Evolutionary conservation across 2,888 invertebrate species (phyloP), one percentile per base, ranked within the genome.

Genomic region (Torymus aiolomorphi): DNA sequence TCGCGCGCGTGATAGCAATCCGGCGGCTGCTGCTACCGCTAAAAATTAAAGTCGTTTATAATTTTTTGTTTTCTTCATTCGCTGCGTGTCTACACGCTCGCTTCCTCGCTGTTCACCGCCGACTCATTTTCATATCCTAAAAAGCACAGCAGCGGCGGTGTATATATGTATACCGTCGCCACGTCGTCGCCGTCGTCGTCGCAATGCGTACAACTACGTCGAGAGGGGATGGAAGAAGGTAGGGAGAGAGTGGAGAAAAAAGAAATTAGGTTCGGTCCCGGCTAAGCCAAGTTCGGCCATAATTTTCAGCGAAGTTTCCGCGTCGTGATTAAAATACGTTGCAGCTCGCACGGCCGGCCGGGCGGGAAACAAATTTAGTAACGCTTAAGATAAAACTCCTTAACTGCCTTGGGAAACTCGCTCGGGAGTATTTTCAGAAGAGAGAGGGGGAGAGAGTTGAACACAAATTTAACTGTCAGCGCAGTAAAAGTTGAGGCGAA

Each of bases 311-410:
- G 31, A 62, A 78, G 56, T 69, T 78, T 62, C 54, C 24, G 66
- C 78, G 49, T 52, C 71, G 67, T 73, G 67, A 78, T 78, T 78
- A 78, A 78, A 78, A 73, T 78, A 63, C 73, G 67, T 74, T 78
- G 62, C 24, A 31, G 31, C 31, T 5, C 31, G 31, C 31, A 8
- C 31, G 31, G 8, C 2, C 31, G 31, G 31, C 31, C 31, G 8
- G 31, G 51, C 57, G 49, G 73, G 67, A 69, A 78, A 78, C 73
- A 78, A 78, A 78, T 74, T 74, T 67, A 73, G 72, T n/a, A 61
- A 24, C 42, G 69, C 31, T 74, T 20, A 78, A 67, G 78, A 78
- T 69, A 74, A 78, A 74, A 78, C 63, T 78, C 52, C 16, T 54
- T 8, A 54, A 61, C 74, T 74, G 65, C 18, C 4, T 12, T 16